These are phyloP conservation scores for Drosophila incognita DNA, from an alignment of 2,888 invertebrate genomes.

Conservation along the genomic window DNA sequence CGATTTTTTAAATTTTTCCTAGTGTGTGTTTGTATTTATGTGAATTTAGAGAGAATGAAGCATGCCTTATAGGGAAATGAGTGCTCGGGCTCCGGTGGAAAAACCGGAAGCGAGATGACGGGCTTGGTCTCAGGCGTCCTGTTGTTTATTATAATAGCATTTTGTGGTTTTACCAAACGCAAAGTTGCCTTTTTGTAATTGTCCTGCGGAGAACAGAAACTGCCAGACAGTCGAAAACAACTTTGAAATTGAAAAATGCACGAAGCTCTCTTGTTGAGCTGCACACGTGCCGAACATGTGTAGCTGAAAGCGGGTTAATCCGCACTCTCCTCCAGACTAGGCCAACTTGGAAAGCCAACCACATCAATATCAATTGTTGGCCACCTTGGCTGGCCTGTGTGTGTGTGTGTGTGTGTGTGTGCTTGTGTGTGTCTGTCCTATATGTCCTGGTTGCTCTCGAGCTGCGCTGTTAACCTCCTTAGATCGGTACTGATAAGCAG, in stretches of 20 bases:
- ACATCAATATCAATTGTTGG: constrained; percentile 75
- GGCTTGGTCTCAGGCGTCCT: constrained; percentile 34
- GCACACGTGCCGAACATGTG: constrained; percentile 38
- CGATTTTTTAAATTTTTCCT: fast-evolving
- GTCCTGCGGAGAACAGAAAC: constrained; percentile 37
- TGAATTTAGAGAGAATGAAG: not conserved
- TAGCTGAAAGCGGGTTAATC: not conserved
- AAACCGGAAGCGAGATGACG: constrained; percentile 64
- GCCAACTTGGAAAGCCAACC: constrained; percentile 36
- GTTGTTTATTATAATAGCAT: constrained; percentile 79
- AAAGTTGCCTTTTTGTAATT: constrained; percentile 66
- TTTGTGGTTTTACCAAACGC: constrained; percentile 64
- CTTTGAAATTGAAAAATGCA: constrained; percentile 25
- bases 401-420: not conserved
- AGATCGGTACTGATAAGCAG: constrained; percentile 44
- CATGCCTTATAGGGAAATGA: constrained; percentile 5
- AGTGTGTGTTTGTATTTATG: not conserved
- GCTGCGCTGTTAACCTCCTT: constrained; percentile 16
- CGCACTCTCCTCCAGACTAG: constrained; percentile 19
- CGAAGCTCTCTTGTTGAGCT: constrained; percentile 17
- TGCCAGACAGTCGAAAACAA: constrained; percentile 26
- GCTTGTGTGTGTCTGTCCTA: constrained; percentile 4
- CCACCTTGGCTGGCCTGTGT: constrained; percentile 1
- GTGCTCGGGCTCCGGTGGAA: constrained; percentile 16
- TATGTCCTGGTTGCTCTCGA: constrained; percentile 12